These are phyloP conservation scores for Ips nitidus DNA, from an alignment of 1,140 invertebrate genomes.

Conservation along the genomic window DNA sequence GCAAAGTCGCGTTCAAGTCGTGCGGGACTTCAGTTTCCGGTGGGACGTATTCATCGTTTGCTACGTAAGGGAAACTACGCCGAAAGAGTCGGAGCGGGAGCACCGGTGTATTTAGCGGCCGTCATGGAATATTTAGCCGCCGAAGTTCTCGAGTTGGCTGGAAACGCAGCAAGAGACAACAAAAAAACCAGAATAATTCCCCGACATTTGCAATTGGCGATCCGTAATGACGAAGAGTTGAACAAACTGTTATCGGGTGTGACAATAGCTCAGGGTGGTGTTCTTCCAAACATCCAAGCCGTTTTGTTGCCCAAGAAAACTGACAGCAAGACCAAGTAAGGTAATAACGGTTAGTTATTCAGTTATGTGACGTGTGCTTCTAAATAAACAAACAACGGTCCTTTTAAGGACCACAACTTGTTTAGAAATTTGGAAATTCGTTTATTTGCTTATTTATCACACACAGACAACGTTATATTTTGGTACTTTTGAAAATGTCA, in stretches of 20 bases:
- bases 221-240: constrained; percentile 85
- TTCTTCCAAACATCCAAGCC: constrained; percentile 77
- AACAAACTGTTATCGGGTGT: constrained; percentile 75
- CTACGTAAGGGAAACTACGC: constrained; percentile 71
- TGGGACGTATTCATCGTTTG: constrained; percentile 69
- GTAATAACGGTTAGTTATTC: neutral
- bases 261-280: constrained; percentile 82
- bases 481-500: neutral
- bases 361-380: too few species aligned
- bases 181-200: constrained; percentile 73
- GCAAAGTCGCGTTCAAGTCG: constrained; percentile 45
- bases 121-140: constrained; percentile 66
- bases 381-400: neutral
- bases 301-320: constrained; percentile 63
- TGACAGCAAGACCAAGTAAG: constrained; percentile 11
- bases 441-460: too few species aligned
- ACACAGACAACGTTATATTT: neutral
- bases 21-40: constrained; percentile 72
- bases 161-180: constrained; percentile 72
- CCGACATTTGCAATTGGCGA: constrained; percentile 78
- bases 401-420: too few species aligned
- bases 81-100: constrained; percentile 68
- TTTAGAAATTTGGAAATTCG: too few species aligned
- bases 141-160: constrained; percentile 71
- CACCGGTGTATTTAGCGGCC: constrained; percentile 71